phyloP scores from a whole-genome alignment of 2,888 invertebrate species.

The Ophion costatus region DNA sequence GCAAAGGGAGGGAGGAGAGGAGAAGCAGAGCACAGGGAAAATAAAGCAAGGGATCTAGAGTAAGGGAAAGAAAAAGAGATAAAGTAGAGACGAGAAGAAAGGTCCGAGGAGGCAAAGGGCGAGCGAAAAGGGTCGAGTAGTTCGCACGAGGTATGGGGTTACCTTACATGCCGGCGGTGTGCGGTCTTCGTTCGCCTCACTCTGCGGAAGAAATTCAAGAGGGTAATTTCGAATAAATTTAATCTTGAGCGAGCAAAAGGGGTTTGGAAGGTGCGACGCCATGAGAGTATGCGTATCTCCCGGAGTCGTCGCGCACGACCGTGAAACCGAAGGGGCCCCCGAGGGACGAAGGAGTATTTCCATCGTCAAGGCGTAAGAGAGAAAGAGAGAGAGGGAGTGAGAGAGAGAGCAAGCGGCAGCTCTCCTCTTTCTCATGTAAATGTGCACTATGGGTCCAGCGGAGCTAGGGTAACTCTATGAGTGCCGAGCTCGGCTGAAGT shows the following conservation, averaged over 20 bases:
- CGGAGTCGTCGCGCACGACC: slow-evolving; percentile 58
- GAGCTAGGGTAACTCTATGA: slow-evolving; percentile 50
- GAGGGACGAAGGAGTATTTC: slow-evolving; percentile 49
- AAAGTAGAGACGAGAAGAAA: slow-evolving; percentile 15
- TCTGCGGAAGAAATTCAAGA: slow-evolving; percentile 77
- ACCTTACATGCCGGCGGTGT: slow-evolving; percentile 74
- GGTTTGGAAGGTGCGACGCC: slow-evolving; percentile 72
- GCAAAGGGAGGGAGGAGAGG: no score
- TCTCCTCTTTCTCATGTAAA: slow-evolving; percentile 69
- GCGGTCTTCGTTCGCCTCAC: slow-evolving; percentile 57
- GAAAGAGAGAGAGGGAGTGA: neutral
- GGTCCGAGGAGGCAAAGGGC: slow-evolving; percentile 11
- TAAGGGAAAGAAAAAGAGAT: slow-evolving; percentile 1
- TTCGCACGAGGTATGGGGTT: slow-evolving; percentile 74
- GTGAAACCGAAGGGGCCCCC: slow-evolving; percentile 73
- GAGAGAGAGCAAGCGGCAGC: slow-evolving; percentile 41
- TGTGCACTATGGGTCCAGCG: slow-evolving; percentile 57
- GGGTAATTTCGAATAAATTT: slow-evolving; percentile 78
- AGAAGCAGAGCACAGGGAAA: neutral
- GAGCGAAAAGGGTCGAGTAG: slow-evolving; percentile 60
- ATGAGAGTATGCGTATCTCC: slow-evolving; percentile 10
- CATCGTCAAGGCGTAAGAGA: slow-evolving; percentile 37
- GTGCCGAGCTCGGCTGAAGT: slow-evolving; percentile 67
- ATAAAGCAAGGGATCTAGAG: neutral
- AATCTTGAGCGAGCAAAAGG: slow-evolving; percentile 72